Conservation (phyloP, 1,140 invertebrate species). For the Apis laboriosa region DNA sequence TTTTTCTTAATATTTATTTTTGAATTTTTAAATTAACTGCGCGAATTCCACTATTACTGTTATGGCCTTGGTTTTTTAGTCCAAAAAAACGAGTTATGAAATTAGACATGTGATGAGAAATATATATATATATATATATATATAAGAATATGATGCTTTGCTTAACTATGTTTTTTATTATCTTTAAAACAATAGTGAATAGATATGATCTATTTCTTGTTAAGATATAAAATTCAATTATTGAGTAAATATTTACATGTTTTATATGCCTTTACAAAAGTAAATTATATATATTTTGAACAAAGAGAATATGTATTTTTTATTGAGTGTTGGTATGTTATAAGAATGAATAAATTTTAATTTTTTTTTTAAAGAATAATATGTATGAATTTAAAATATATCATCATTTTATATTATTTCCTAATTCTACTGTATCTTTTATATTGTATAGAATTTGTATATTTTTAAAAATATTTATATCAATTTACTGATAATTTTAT, state of each 20-base stretch:
- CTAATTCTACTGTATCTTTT: background rate
- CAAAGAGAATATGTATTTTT: no score
- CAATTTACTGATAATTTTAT: background rate
- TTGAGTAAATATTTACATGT: background rate
- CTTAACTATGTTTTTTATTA: background rate
- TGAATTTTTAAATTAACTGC: slow-evolving; percentile 10
- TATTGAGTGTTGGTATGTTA: background rate
- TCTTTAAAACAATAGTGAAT: background rate
- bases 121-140: background rate
- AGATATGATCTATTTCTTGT: no score
- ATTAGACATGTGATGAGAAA: slow-evolving; percentile 29
- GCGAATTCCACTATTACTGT: slow-evolving; percentile 43
- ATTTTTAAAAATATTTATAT: background rate
- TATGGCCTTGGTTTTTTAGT: slow-evolving; percentile 40
- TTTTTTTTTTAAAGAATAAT: background rate
- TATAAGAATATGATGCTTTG: slow-evolving; percentile 6
- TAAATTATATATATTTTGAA: background rate
- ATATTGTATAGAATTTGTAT: background rate
- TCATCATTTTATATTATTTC: background rate
- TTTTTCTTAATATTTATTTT: background rate
- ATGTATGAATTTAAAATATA: background rate
- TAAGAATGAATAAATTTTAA: background rate
- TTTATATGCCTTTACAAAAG: background rate
- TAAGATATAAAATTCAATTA: background rate
- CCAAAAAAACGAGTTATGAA: slow-evolving; percentile 52